Conservation (phyloP, 2,113 vertebrate species). For the Podarcis muralis region DNA sequence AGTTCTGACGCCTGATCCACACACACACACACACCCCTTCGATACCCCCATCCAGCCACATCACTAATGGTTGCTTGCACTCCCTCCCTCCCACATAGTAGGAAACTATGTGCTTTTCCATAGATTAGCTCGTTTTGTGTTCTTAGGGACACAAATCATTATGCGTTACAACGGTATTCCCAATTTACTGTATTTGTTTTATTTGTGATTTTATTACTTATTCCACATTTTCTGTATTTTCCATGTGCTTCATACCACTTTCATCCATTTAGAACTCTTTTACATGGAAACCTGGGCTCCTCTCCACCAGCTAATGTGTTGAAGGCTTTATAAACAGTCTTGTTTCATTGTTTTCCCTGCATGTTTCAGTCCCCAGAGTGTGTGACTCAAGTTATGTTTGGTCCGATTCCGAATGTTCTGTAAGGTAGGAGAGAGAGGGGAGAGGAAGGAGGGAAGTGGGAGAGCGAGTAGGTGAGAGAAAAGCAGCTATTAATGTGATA, state of each 20-base stretch:
- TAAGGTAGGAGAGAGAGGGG: accelerated
- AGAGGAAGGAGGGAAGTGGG: neutral
- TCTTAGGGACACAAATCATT: slow-evolving; percentile 80
- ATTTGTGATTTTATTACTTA: slow-evolving; percentile 80
- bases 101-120: slow-evolving; percentile 58
- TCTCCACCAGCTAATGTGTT: slow-evolving; percentile 16
- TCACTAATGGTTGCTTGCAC: neutral
- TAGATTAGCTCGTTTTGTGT: slow-evolving; percentile 66
- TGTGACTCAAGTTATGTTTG: neutral
- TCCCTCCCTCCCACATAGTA: neutral
- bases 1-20: neutral
- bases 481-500: accelerated
- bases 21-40: no score
- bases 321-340: slow-evolving; percentile 46
- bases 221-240: slow-evolving; percentile 77
- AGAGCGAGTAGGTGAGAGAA: neutral
- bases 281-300: slow-evolving; percentile 52
- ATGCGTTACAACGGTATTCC: slow-evolving; percentile 67
- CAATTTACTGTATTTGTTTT: slow-evolving; percentile 81
- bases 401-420: neutral
- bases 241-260: slow-evolving; percentile 62
- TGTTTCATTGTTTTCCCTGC: slow-evolving; percentile 23
- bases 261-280: slow-evolving; percentile 34
- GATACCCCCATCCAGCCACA: neutral
- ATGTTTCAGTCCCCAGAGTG: neutral